Evolutionary conservation across 2,888 invertebrate genomes (phyloP).

Genomic region (Pterobdella sp.): DNA sequence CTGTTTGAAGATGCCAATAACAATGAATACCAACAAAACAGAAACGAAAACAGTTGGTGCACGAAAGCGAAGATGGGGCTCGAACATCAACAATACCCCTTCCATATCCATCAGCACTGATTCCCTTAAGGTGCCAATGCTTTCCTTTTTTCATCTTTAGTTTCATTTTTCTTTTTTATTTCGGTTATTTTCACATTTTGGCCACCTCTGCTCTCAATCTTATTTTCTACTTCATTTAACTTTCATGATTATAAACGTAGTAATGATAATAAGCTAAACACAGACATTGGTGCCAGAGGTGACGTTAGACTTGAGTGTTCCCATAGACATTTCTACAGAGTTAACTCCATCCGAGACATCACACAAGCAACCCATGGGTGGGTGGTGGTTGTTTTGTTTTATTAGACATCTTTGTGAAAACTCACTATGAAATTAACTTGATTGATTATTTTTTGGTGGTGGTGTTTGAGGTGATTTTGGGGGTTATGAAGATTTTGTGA

Average conservation of each 20-base stretch:
- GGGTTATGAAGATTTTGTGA: neutral
- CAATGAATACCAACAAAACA: neutral
- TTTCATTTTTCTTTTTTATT: neutral
- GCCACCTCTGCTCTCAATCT: neutral
- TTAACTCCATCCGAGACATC: too few relatives aligned
- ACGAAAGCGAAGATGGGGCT: slow-evolving; percentile 46
- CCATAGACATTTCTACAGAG: slow-evolving; percentile 7
- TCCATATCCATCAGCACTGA: slow-evolving; percentile 47
- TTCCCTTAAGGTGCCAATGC: slow-evolving; percentile 46
- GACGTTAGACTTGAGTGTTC: slow-evolving; percentile 17
- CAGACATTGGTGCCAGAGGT: slow-evolving; percentile 20
- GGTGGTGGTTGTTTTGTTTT: too few relatives aligned
- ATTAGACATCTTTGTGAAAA: too few relatives aligned
- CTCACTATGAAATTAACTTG: too few relatives aligned
- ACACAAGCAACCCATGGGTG: too few relatives aligned
- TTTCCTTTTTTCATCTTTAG: neutral
- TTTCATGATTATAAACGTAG: neutral
- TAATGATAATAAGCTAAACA: neutral
- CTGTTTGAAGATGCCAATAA: neutral
- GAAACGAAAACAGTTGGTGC: neutral
- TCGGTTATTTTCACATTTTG: neutral
- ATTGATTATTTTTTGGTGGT: too few relatives aligned
- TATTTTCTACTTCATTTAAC: neutral
- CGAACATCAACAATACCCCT: slow-evolving; percentile 38
- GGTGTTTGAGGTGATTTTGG: neutral